Conservation (phyloP, 2,888 invertebrate genomes). For the Xanthostigma xanthostigma region DNA sequence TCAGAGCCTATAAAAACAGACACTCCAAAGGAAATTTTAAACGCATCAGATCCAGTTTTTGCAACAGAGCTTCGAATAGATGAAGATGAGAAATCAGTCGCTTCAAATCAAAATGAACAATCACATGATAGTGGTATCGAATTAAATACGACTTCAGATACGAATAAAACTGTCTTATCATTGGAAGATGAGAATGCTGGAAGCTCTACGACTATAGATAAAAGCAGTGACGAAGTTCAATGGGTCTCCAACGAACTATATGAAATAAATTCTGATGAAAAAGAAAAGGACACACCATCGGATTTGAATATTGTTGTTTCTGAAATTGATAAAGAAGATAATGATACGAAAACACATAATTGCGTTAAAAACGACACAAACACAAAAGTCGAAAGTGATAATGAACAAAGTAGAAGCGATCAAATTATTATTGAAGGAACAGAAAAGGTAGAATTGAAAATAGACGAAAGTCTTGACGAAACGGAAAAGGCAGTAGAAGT, state of each 20-base stretch:
- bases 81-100: constrained; percentile 29
- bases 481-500: too few relatives aligned
- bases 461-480: too few relatives aligned
- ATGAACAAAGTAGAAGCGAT: too few relatives aligned
- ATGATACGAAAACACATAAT: too few relatives aligned
- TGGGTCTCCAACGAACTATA: background rate
- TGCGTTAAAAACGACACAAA: too few relatives aligned
- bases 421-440: too few relatives aligned
- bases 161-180: constrained; percentile 12
- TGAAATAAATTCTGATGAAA: background rate
- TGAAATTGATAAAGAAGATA: too few relatives aligned
- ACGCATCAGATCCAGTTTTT: constrained; percentile 23
- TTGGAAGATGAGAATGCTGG: background rate
- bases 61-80: constrained; percentile 34
- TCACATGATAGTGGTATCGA: background rate
- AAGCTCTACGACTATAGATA: background rate
- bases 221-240: background rate
- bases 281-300: background rate
- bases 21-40: constrained; percentile 7
- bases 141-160: constrained; percentile 1
- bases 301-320: too few relatives aligned
- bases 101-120: constrained; percentile 2
- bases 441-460: too few relatives aligned
- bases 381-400: too few relatives aligned
- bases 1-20: background rate